phyloP scores from a whole-genome alignment of 2,113 vertebrate genomes.

The Megaleporinus macrocephalus region DNA sequence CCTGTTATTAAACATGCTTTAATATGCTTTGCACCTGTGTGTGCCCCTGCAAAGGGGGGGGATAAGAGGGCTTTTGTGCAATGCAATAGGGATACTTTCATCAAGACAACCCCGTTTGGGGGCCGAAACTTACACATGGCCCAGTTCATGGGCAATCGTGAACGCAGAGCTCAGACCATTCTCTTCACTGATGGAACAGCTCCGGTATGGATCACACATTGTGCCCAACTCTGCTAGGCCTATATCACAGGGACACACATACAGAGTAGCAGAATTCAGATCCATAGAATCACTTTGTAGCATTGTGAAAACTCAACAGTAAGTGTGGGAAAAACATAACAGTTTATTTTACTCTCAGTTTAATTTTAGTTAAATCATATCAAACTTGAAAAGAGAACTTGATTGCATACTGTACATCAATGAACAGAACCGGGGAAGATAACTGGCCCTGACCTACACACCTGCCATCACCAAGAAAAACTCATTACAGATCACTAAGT shows the following conservation, averaged over 20 bases:
- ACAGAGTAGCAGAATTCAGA: background rate
- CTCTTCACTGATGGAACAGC: slow-evolving; percentile 97
- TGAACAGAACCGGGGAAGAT: background rate
- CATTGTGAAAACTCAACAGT: background rate
- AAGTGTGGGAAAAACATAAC: background rate
- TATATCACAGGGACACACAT: slow-evolving; percentile 58
- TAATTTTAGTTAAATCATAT: background rate
- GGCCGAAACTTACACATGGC: slow-evolving; percentile 91
- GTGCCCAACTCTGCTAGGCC: slow-evolving; percentile 95
- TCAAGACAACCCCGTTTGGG: slow-evolving; percentile 18
- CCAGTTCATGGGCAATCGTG: slow-evolving; percentile 95
- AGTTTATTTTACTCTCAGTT: background rate
- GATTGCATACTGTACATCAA: background rate
- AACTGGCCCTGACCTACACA: background rate
- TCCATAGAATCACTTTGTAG: slow-evolving; percentile 3
- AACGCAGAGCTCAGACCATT: slow-evolving; percentile 96
- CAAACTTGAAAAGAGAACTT: background rate
- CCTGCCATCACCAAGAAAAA: slow-evolving; percentile 11
- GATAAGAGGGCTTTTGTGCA: slow-evolving; percentile 74
- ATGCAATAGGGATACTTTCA: slow-evolving; percentile 18
- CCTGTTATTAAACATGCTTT: slow-evolving; percentile 74
- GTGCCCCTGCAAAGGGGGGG: slow-evolving; percentile 50
- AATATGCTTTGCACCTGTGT: slow-evolving; percentile 78
- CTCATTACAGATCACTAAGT: slow-evolving; percentile 15
- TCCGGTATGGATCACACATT: slow-evolving; percentile 91